Percentiles rank a stretch among this genome's conserved stretches.
Evolutionary conservation across 2,113 vertebrate genomes (phyloP).

Genomic region (Egretta garzetta): DNA sequence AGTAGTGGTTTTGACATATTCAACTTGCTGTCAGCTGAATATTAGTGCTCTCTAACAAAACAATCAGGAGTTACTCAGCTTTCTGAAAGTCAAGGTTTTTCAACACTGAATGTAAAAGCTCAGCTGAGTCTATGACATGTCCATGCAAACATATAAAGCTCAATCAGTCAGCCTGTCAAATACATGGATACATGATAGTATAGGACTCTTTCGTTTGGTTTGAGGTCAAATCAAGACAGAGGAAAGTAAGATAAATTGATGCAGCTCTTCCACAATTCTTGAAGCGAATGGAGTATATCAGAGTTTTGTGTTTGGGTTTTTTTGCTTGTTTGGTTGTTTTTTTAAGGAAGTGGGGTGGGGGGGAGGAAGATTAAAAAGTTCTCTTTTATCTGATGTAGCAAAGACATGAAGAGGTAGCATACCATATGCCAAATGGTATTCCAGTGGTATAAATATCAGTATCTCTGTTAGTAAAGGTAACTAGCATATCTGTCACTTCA

Average conservation of each 20-base stretch:
- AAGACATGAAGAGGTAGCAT: neutral
- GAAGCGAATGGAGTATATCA: neutral
- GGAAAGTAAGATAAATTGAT: neutral
- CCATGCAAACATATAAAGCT: neutral
- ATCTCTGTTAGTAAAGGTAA: neutral
- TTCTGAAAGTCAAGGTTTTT: neutral
- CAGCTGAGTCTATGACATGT: neutral
- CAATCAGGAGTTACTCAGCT: neutral
- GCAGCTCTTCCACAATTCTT: neutral
- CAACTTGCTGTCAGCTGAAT: neutral
- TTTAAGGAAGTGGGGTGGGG: neutral
- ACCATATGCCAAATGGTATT: neutral
- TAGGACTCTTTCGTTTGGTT: neutral
- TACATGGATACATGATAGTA: neutral
- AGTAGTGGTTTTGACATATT: neutral
- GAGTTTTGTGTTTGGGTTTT: neutral
- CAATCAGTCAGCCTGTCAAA: neutral
- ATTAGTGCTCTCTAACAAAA: neutral
- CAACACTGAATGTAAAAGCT: neutral
- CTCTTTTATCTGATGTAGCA: neutral
- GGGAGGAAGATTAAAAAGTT: neutral
- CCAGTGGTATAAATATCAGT: fast-evolving
- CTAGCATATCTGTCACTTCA: neutral
- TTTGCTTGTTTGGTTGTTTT: neutral
- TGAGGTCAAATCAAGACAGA: neutral